Conservation (phyloP, 2,113 vertebrate genomes). For the Coregonus clupeaformis region DNA sequence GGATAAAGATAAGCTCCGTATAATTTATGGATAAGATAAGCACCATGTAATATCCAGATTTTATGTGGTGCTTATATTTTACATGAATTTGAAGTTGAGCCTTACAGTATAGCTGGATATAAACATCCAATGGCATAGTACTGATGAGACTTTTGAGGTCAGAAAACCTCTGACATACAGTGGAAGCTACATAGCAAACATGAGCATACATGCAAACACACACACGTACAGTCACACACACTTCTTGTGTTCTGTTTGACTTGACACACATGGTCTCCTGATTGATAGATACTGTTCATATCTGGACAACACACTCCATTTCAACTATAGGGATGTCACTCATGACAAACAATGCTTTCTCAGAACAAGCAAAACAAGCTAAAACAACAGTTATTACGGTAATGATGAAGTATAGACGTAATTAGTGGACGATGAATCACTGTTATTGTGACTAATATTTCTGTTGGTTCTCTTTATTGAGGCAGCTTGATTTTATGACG, state of each 20-base stretch:
- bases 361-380: constrained; percentile 57
- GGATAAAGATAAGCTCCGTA: too few species aligned
- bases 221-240: constrained; percentile 20
- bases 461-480: constrained; percentile 39
- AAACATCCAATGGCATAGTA: too few species aligned
- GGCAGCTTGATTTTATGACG: constrained; percentile 36
- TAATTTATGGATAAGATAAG: too few species aligned
- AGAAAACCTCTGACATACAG: too few species aligned
- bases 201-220: constrained; percentile 10
- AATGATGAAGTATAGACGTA: constrained; percentile 66
- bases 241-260: not conserved
- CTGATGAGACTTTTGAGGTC: too few species aligned
- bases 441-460: constrained; percentile 59
- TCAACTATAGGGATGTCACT: constrained; percentile 69
- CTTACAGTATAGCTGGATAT: too few species aligned
- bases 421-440: constrained; percentile 52
- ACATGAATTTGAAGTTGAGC: too few species aligned
- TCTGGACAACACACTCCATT: constrained; percentile 65
- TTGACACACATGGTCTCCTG: constrained; percentile 28
- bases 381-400: constrained; percentile 63
- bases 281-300: constrained; percentile 71
- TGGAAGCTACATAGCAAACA: too few species aligned
- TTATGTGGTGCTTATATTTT: too few species aligned
- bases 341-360: constrained; percentile 60
- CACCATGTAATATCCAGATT: too few species aligned